Percentiles rank a stretch among this genome's conserved stretches.
Conservation (phyloP, 2,113 vertebrate genomes). For the Cricetomys ansorgei region DNA sequence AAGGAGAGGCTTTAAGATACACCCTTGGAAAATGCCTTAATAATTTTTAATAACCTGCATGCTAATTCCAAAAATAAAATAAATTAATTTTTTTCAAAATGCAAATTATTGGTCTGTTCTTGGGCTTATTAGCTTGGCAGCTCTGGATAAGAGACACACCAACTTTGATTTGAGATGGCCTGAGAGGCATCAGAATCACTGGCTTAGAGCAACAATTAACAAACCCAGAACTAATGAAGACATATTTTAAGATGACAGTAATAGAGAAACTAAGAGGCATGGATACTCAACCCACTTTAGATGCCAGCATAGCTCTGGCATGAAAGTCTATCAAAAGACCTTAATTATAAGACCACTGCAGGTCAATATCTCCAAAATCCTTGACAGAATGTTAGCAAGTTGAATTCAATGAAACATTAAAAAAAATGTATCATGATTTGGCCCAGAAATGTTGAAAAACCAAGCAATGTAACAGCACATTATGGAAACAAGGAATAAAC, state of each 20-base stretch:
- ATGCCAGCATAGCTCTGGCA: not conserved
- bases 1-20: too few relatives aligned
- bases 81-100: not conserved
- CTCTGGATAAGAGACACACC: not conserved
- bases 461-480: constrained; percentile 10
- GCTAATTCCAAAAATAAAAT: not conserved
- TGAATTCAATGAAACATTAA: constrained; percentile 4
- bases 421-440: constrained; percentile 5
- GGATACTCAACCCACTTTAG: not conserved
- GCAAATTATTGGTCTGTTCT: not conserved
- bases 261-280: not conserved
- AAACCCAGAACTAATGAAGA: not conserved
- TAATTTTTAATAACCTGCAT: not conserved
- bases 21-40: too few relatives aligned
- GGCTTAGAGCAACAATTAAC: not conserved
- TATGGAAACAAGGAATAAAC: constrained; percentile 27
- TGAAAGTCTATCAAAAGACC: not conserved
- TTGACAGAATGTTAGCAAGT: constrained; percentile 49
- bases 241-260: not conserved
- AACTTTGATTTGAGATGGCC: constrained; percentile 18
- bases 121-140: not conserved
- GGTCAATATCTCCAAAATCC: not conserved
- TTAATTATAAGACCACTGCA: not conserved
- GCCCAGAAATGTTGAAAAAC: constrained; percentile 7
- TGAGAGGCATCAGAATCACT: not conserved